phyloP scores from a whole-genome alignment of 2,797 vertebrate species.

The Buceros bicornis region DNA sequence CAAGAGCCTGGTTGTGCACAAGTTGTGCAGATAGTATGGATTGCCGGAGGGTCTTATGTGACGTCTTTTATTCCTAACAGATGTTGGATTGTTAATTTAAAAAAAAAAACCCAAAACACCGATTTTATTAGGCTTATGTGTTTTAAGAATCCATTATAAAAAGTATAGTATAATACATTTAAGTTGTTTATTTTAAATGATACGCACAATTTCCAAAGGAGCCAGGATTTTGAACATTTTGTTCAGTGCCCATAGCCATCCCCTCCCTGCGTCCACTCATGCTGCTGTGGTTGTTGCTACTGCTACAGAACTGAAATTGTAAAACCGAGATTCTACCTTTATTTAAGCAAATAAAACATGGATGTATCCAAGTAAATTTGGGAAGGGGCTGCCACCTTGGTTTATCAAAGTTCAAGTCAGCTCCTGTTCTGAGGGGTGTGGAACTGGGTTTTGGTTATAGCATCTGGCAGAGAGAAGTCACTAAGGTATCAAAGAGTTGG shows the following conservation, averaged over 20 bases:
- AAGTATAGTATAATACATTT: background rate
- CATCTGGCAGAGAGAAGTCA: background rate
- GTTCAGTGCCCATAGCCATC: background rate
- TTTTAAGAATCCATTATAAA: background rate
- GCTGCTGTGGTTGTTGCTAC: background rate
- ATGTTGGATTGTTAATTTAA: background rate
- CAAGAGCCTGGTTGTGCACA: background rate
- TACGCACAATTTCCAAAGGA: background rate
- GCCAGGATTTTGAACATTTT: background rate
- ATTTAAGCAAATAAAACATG: slow-evolving; percentile 66
- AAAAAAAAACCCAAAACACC: background rate
- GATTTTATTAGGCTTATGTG: slow-evolving; percentile 31
- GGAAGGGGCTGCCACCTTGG: background rate
- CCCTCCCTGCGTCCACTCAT: background rate
- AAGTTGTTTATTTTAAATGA: background rate
- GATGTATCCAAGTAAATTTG: slow-evolving; percentile 30
- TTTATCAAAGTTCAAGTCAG: background rate
- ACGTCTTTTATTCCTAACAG: slow-evolving; percentile 26
- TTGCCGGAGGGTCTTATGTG: background rate
- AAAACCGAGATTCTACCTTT: background rate
- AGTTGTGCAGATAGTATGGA: background rate
- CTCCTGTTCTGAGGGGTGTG: background rate
- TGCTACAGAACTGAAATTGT: slow-evolving; percentile 41
- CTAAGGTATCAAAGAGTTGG: background rate
- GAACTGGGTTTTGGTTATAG: background rate